Percentiles rank a stretch among this genome's conserved stretches.
Conservation (phyloP, 2,888 invertebrate genomes). For the Apamea sordens region DNA sequence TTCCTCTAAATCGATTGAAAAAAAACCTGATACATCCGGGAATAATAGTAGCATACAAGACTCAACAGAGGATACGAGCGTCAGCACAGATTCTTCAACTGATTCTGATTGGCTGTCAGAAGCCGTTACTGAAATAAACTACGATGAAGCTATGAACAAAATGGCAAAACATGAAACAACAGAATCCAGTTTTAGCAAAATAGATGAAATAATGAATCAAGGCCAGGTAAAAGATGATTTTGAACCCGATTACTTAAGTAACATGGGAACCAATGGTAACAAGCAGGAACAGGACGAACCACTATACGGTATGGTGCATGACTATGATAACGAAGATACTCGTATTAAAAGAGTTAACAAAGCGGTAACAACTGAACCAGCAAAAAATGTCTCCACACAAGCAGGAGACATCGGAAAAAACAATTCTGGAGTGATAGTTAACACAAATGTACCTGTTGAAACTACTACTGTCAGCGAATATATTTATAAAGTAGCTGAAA, state of each 20-base stretch:
- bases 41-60: conserved; percentile 35
- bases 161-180: conserved; percentile 78
- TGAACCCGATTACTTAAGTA: conserved; percentile 85
- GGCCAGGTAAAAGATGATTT: conserved; percentile 81
- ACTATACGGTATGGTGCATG: conserved; percentile 80
- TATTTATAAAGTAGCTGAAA: conserved; percentile 80
- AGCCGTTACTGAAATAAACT: conserved; percentile 81
- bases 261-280: conserved; percentile 74
- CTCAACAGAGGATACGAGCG: conserved; percentile 62
- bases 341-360: conserved; percentile 82
- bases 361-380: conserved; percentile 54
- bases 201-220: conserved; percentile 78
- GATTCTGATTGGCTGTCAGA: conserved; percentile 85
- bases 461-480: conserved; percentile 83
- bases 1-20: conserved; percentile 82
- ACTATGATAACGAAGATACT: conserved; percentile 83
- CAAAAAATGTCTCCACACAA: conserved; percentile 14
- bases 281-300: conserved; percentile 79
- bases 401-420: conserved; percentile 38
- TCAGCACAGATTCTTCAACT: conserved; percentile 68
- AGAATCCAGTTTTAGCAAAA: conserved; percentile 73
- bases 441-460: conserved; percentile 68
- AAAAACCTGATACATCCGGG: conserved; percentile 59
- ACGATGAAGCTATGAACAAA: conserved; percentile 78
- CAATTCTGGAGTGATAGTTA: conserved; percentile 50